Percentiles rank a stretch among this genome's conserved stretches.
These are phyloP conservation scores for Clanis bilineata DNA, from an alignment of 2,888 invertebrate species.

Conservation along the genomic window DNA sequence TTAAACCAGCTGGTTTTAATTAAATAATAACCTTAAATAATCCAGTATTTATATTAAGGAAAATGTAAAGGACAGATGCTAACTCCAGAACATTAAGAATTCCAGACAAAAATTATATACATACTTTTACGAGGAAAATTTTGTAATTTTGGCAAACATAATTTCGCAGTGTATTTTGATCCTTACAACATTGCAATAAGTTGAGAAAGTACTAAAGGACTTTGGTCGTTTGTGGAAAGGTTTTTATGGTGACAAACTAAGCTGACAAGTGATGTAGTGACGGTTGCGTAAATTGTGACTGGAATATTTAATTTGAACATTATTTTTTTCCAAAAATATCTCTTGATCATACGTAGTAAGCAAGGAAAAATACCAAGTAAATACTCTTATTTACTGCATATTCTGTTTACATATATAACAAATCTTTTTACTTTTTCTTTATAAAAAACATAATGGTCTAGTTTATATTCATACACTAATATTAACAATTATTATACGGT, in stretches of 20 bases:
- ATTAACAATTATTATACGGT: no score
- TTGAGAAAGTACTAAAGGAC: slow-evolving; percentile 4
- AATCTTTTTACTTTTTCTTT: no score
- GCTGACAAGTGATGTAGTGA: slow-evolving; percentile 9
- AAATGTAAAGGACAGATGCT: background rate
- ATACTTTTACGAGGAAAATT: background rate
- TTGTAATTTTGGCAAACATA: background rate
- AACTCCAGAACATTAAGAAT: background rate
- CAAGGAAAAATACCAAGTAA: background rate
- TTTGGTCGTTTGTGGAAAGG: background rate
- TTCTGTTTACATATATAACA: no score
- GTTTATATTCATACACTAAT: no score
- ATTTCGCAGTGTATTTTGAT: background rate
- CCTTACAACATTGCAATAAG: background rate
- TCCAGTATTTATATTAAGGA: background rate
- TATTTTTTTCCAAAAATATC: background rate
- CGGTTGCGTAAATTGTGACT: slow-evolving; percentile 2
- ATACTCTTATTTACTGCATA: background rate
- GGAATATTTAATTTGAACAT: slow-evolving; percentile 9
- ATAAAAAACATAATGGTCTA: background rate
- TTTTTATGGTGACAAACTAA: background rate
- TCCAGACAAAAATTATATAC: background rate
- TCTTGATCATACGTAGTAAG: background rate
- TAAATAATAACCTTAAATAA: background rate
- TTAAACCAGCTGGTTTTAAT: background rate